phyloP scores from a whole-genome alignment of 2,888 invertebrate genomes.

The Sialis fuliginosa region DNA sequence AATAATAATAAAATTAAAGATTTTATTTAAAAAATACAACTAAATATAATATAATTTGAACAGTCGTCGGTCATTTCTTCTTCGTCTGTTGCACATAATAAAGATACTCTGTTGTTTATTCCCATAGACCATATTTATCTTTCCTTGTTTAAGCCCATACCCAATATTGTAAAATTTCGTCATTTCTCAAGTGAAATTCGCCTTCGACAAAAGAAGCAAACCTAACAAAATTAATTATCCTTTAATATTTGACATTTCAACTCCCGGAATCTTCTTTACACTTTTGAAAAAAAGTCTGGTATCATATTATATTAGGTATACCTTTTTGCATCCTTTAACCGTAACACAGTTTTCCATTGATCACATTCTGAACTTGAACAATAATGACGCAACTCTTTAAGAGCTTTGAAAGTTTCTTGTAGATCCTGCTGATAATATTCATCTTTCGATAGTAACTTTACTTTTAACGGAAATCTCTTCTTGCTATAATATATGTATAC shows the following conservation, averaged over 20 bases:
- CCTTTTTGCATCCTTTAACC: conserved; percentile 55
- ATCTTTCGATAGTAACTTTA: conserved; percentile 54
- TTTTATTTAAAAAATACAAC: too few relatives aligned
- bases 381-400: conserved; percentile 58
- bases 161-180: conserved; percentile 35
- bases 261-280: background rate
- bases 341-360: conserved; percentile 66
- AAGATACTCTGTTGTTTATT: conserved; percentile 17
- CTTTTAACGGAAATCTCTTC: conserved; percentile 53
- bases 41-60: background rate
- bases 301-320: background rate
- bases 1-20: too few relatives aligned
- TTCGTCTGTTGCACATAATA: too few relatives aligned
- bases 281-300: background rate
- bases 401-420: conserved; percentile 60
- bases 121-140: conserved; percentile 38
- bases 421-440: conserved; percentile 73
- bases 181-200: conserved; percentile 60
- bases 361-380: conserved; percentile 84
- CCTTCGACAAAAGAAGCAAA: conserved; percentile 85
- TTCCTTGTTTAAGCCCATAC: conserved; percentile 26
- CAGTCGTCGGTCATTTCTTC: conserved; percentile 16
- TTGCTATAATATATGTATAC: conserved; percentile 29
- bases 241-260: too few relatives aligned
- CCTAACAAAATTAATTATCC: conserved; percentile 23